A percentile compares a stretch with the other conserved stretches of the same genome.
These are phyloP conservation scores for Meganola albula DNA, from an alignment of 2,888 invertebrate genomes.

Conservation along the genomic window DNA sequence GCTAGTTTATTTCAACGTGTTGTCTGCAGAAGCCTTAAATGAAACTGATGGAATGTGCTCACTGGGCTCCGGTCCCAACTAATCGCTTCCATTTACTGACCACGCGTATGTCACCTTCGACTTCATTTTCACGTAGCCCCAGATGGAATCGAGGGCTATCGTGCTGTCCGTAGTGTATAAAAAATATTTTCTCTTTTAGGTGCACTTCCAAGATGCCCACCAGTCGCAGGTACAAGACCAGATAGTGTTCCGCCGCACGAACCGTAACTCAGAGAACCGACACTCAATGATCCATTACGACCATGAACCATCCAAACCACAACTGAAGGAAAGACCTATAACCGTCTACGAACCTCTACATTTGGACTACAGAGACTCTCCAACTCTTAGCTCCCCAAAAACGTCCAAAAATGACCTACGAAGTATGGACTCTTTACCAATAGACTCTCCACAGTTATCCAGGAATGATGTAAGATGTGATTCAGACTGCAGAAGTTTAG, in stretches of 20 bases:
- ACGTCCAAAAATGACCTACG: slow-evolving; percentile 59
- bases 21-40: too few relatives aligned
- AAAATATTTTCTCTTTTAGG: slow-evolving; percentile 42
- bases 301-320: slow-evolving; percentile 59
- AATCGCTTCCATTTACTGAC: too few relatives aligned
- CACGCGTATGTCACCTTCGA: too few relatives aligned
- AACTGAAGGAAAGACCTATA: slow-evolving; percentile 61
- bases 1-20: too few relatives aligned
- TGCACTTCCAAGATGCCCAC: slow-evolving; percentile 65
- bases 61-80: too few relatives aligned
- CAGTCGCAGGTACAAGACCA: slow-evolving; percentile 39
- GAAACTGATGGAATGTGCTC: too few relatives aligned
- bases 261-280: slow-evolving; percentile 61
- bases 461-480: slow-evolving; percentile 61
- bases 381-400: slow-evolving; percentile 62
- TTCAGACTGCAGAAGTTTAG: slow-evolving; percentile 61
- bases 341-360: slow-evolving; percentile 70
- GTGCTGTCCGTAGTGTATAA: too few relatives aligned
- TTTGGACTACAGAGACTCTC: slow-evolving; percentile 64
- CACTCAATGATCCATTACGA: slow-evolving; percentile 75
- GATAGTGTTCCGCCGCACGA: slow-evolving; percentile 60
- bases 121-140: too few relatives aligned
- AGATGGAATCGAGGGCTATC: too few relatives aligned
- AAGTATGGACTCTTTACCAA: slow-evolving; percentile 65
- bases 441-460: slow-evolving; percentile 65